Conservation (phyloP, 2,888 invertebrate species). For the Lysandra coridon region DNA sequence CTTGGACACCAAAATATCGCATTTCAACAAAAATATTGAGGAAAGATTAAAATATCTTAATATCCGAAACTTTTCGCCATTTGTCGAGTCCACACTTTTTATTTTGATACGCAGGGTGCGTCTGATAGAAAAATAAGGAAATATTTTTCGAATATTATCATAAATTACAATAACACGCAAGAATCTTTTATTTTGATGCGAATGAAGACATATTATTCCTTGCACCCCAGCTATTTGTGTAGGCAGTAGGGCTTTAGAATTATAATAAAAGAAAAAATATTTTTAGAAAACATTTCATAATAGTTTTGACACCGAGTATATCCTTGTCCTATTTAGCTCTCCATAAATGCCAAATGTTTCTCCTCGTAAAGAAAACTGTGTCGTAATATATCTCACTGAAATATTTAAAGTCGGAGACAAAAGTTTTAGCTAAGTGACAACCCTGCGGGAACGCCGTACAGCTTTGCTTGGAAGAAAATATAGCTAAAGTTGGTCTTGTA, state of each 20-base stretch:
- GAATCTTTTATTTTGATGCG: slow-evolving; percentile 41
- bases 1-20: too few relatives aligned
- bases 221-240: not conserved
- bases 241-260: not conserved
- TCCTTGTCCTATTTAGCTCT: slow-evolving; percentile 2
- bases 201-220: slow-evolving; percentile 36
- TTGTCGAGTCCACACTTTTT: not conserved
- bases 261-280: not conserved
- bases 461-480: slow-evolving; percentile 24
- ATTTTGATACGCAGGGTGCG: not conserved
- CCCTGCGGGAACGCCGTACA: slow-evolving; percentile 22
- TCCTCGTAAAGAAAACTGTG: slow-evolving; percentile 9
- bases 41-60: not conserved
- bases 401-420: slow-evolving; percentile 9
- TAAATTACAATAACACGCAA: slow-evolving; percentile 19
- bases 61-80: not conserved
- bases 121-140: not conserved
- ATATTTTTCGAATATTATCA: not conserved
- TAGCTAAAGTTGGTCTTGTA: slow-evolving; percentile 26
- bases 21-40: not conserved
- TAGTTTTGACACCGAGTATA: not conserved
- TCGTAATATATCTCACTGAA: slow-evolving; percentile 15
- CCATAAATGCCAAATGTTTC: slow-evolving; percentile 15
- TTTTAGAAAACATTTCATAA: not conserved
- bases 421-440: slow-evolving; percentile 25